Conservation (phyloP, 2,113 vertebrate species). For the Haplochromis vanheusdeni region DNA sequence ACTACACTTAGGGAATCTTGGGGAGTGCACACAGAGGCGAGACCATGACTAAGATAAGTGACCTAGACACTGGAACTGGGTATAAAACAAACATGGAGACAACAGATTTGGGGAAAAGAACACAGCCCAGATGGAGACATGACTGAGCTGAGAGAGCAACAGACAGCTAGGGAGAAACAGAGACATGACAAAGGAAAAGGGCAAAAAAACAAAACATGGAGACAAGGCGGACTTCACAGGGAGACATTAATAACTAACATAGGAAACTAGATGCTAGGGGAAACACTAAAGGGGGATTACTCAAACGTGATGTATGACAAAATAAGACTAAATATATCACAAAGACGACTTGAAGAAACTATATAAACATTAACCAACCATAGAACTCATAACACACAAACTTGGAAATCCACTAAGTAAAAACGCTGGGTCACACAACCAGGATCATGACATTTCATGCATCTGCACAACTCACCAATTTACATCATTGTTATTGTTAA, state of each 20-base stretch:
- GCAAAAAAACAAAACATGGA: background rate
- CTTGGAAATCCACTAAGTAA: no score
- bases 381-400: background rate
- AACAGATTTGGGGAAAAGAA: background rate
- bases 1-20: no score
- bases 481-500: background rate
- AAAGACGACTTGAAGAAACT: background rate
- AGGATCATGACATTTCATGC: background rate
- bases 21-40: no score
- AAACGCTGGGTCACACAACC: background rate
- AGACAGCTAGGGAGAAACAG: background rate
- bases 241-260: background rate
- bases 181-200: background rate
- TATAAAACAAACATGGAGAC: background rate
- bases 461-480: background rate
- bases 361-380: background rate
- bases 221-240: background rate
- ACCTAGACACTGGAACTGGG: no score
- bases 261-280: background rate
- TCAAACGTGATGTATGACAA: background rate
- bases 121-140: background rate
- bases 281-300: no score
- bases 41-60: no score
- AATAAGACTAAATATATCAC: rapidly evolving
- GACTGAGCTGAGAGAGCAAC: background rate